Evolutionary conservation across 2,888 invertebrate genomes (phyloP).

Genomic region (Hydriomena furcata): DNA sequence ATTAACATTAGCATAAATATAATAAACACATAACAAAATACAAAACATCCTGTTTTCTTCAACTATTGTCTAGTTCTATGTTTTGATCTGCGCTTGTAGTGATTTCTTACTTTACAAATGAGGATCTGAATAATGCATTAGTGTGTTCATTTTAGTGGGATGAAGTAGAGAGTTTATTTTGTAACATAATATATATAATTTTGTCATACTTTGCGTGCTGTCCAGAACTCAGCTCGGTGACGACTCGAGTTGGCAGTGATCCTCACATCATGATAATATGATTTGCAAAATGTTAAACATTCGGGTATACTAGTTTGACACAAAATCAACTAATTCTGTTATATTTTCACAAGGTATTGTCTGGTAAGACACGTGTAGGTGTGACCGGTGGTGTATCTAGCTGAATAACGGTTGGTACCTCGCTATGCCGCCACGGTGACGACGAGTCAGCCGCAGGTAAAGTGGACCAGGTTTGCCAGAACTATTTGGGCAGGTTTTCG

Average conservation of each 20-base stretch:
- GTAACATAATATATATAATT: conserved; percentile 60
- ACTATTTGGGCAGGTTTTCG: conserved; percentile 64
- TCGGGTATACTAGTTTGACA: conserved; percentile 72
- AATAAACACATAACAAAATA: conserved; percentile 33
- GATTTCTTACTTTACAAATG: conserved; percentile 58
- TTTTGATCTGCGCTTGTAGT: conserved; percentile 70
- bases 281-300: conserved; percentile 56
- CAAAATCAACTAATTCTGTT: conserved; percentile 82
- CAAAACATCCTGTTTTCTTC: conserved; percentile 69
- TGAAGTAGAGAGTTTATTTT: conserved; percentile 58
- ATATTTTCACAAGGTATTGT: conserved; percentile 84
- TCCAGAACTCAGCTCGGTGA: conserved; percentile 62
- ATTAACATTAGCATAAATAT: conserved; percentile 43
- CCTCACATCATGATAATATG: conserved; percentile 64
- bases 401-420: conserved; percentile 76
- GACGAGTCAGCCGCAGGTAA: conserved; percentile 72
- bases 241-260: conserved; percentile 68
- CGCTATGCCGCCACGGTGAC: conserved; percentile 68
- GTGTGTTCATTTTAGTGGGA: conserved; percentile 26
- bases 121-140: conserved; percentile 56
- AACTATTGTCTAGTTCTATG: conserved; percentile 49
- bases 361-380: conserved; percentile 82
- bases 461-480: conserved; percentile 77
- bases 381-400: conserved; percentile 77
- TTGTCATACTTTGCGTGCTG: conserved; percentile 66